Conservation (phyloP, 2,113 vertebrate species). For the Corythornis vintsioides region DNA sequence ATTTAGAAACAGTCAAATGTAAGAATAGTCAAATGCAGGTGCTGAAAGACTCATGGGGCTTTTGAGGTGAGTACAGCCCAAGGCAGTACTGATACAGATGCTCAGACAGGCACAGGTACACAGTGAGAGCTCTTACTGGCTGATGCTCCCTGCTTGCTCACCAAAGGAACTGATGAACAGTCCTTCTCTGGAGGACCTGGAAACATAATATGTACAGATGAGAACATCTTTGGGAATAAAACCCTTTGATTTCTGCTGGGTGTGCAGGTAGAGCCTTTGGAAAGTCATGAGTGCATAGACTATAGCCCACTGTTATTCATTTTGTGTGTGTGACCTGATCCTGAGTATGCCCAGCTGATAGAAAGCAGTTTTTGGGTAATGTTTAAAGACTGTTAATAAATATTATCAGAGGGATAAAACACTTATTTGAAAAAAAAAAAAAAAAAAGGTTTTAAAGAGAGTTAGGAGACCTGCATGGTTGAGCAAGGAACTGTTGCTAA, state of each 20-base stretch:
- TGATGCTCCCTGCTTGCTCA: neutral
- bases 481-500: too few species aligned
- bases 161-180: fast-evolving
- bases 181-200: neutral
- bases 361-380: neutral
- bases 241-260: neutral
- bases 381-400: neutral
- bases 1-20: neutral
- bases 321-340: neutral
- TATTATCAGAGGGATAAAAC: neutral
- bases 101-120: neutral
- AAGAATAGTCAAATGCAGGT: neutral
- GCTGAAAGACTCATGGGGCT: neutral
- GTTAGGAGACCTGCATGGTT: too few species aligned
- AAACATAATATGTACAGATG: fast-evolving
- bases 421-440: neutral
- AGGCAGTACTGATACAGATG: neutral
- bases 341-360: neutral
- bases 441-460: neutral
- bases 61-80: neutral
- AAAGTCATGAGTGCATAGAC: fast-evolving
- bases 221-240: neutral
- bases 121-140: neutral
- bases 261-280: neutral
- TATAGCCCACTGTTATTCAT: neutral